Evolutionary conservation across 2,888 invertebrate genomes (phyloP), one percentile per base, ranked within the genome.

Genomic region (Drosophila subquinaria): DNA sequence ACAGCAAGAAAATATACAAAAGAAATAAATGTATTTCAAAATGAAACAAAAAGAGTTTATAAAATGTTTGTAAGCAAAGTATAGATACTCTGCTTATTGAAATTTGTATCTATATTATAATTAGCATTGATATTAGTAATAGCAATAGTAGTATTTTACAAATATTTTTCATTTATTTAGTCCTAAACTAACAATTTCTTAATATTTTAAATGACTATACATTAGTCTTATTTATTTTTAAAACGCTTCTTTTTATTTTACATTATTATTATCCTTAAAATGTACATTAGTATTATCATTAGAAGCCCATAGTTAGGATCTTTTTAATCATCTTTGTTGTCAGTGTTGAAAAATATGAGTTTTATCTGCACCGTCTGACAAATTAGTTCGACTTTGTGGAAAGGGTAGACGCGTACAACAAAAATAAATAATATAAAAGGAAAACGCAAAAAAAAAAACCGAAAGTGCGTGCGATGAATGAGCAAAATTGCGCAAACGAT

Each of bases 381-480:
- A 51, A 38, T n/a, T 9, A n/a, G n/a, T 15, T 2, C 8, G 15
- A 38, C 47, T n/a, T 4, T 38, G 1, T 4, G 38, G n/a, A 42
- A 33, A 60, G 60, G 4, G 59, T 45, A 65, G 13, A 40, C 11
- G n/a, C n/a, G 17, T 17, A 64, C 20, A 63, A 20, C 8, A 27
- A 48, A 4, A 33, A n/a, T n/a, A n/a, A n/a, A n/a, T n/a, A n/a
- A n/a, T n/a, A n/a, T n/a, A n/a, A 33, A 69, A 61, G 51, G 15
- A 1, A 63, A 53, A 27, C 27, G 27, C 5, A 33, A 50, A 51
- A 56, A 51, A 42, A 51, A 72, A 82, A 83, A 73, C 79, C 74
- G 79, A 82, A 82, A 85, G 85, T 82, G 82, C 82, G 82, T 85
- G 79, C 77, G 77, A 77, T 82, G 79, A 82, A 82, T 82, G 77